These are phyloP conservation scores for Oligia fasciuncula DNA, from an alignment of 2,888 invertebrate genomes.

Conservation along the genomic window DNA sequence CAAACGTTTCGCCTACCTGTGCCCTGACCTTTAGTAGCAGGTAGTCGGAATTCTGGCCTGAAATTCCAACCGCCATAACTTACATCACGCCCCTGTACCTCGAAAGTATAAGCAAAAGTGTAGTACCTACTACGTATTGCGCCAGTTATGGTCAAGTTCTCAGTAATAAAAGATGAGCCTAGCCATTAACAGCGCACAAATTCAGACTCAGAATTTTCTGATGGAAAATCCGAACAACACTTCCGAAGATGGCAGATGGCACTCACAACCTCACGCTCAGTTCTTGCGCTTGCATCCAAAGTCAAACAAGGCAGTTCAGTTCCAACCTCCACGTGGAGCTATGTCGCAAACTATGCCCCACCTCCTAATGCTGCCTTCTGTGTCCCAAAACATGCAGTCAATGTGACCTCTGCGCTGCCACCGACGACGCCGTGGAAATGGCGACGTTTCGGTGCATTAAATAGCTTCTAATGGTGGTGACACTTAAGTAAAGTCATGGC, in stretches of 20 bases:
- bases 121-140: background rate
- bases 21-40: conserved; percentile 3
- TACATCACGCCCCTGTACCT: background rate
- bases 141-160: background rate
- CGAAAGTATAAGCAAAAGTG: background rate
- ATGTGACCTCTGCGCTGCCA: background rate
- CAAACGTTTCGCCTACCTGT: conserved; percentile 10
- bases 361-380: background rate
- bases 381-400: background rate
- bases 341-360: background rate
- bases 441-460: background rate
- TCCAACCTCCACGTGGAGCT: background rate
- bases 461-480: too few relatives aligned
- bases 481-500: background rate
- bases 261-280: background rate
- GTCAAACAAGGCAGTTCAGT: background rate
- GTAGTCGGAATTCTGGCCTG: conserved; percentile 8
- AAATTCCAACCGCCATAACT: background rate
- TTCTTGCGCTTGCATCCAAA: background rate
- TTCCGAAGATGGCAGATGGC: background rate
- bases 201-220: background rate
- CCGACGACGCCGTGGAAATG: background rate
- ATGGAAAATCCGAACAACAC: too few relatives aligned
- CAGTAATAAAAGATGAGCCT: background rate
- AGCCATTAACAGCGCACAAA: background rate